Conservation (phyloP, 2,888 invertebrate genomes). For the Ornithoptera alexandrae region DNA sequence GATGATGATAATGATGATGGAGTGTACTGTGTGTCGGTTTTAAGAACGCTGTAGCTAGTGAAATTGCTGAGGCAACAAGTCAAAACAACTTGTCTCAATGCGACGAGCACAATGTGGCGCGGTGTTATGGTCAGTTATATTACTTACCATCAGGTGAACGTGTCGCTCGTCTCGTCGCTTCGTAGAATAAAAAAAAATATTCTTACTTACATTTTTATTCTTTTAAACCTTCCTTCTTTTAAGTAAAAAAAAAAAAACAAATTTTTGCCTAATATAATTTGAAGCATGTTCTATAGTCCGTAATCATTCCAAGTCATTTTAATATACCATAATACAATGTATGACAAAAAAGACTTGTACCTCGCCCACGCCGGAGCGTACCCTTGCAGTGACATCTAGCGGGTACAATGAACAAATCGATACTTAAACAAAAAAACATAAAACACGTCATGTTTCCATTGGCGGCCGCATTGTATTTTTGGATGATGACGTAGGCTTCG, state of each 20-base stretch:
- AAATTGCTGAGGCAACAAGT: no score
- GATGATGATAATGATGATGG: no score
- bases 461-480: conserved; percentile 66
- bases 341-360: conserved; percentile 10
- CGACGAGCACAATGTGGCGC: no score
- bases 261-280: neutral
- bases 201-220: no score
- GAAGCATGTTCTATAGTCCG: neutral
- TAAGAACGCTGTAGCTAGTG: no score
- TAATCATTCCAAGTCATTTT: neutral
- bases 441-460: conserved; percentile 40
- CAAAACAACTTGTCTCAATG: no score
- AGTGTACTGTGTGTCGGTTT: no score
- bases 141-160: no score
- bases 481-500: conserved; percentile 63
- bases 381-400: conserved; percentile 77
- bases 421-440: conserved; percentile 55
- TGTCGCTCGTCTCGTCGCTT: no score
- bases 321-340: neutral
- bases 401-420: conserved; percentile 69
- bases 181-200: no score
- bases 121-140: no score
- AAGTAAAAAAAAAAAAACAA: neutral
- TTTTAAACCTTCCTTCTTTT: no score
- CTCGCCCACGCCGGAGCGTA: conserved; percentile 38